A percentile compares a stretch with the other conserved stretches of the same genome.
These are phyloP conservation scores for Pocillopora grandis DNA, from an alignment of 92 coral and sea anemone genomes.

Conservation along the genomic window DNA sequence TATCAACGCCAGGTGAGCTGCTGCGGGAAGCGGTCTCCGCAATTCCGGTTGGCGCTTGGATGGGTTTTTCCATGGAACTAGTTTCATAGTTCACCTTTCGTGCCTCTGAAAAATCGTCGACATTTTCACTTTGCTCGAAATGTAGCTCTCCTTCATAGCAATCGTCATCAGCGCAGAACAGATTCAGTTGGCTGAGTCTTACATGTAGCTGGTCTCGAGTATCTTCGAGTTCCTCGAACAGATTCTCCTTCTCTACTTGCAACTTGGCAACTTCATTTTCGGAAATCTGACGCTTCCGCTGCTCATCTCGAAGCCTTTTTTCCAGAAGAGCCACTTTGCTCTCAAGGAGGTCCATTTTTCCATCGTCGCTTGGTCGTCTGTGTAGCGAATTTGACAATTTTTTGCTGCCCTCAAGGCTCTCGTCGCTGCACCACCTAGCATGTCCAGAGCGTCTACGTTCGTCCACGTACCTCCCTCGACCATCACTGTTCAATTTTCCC, in stretches of 20 bases:
- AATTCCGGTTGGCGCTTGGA: not conserved
- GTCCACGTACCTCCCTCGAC: not conserved
- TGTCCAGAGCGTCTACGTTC: not conserved
- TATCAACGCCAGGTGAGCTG: slow-evolving; percentile 19
- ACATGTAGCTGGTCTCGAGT: slow-evolving; percentile 40
- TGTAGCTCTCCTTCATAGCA: slow-evolving; percentile 31
- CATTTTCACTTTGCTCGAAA: slow-evolving; percentile 28
- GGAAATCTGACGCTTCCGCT: slow-evolving; percentile 48
- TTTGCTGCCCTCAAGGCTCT: slow-evolving; percentile 27
- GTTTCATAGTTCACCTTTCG: not conserved
- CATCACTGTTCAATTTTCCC: slow-evolving; percentile 15
- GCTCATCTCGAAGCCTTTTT: slow-evolving; percentile 50
- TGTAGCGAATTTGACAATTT: not conserved
- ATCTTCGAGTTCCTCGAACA: slow-evolving; percentile 56
- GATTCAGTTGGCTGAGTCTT: slow-evolving; percentile 44
- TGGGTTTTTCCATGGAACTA: not conserved
- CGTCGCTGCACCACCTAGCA: slow-evolving; percentile 46
- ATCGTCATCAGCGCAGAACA: slow-evolving; percentile 31
- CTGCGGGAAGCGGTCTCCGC: not conserved
- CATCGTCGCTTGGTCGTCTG: slow-evolving; percentile 3
- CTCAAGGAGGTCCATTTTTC: slow-evolving; percentile 34
- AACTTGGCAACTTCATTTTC: slow-evolving; percentile 61
- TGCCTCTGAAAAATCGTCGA: not conserved
- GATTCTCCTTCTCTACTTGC: slow-evolving; percentile 50
- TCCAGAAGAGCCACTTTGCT: slow-evolving; percentile 48